Conservation (phyloP, 2,797 vertebrate genomes). For the Pseudochirops corinnae region DNA sequence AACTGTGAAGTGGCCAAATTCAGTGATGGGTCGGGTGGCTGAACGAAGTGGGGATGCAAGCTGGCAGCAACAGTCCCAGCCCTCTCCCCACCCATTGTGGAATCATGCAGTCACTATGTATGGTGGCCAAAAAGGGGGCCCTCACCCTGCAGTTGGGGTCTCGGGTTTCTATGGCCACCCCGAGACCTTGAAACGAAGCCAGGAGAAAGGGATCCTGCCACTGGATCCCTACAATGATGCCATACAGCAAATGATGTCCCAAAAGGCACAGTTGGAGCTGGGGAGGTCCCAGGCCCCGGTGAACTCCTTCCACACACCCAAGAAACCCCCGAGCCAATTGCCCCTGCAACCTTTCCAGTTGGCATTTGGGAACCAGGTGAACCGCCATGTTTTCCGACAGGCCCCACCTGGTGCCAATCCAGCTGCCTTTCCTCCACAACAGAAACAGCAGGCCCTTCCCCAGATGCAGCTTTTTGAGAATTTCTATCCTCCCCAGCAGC, state of each 20-base stretch:
- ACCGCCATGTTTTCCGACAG: constrained; percentile 94
- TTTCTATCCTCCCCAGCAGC: constrained; percentile 89
- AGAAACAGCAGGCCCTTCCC: constrained; percentile 87
- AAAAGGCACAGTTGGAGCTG: constrained; percentile 87
- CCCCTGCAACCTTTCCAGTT: constrained; percentile 96
- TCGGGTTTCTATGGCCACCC: constrained; percentile 84
- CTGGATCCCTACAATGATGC: constrained; percentile 86
- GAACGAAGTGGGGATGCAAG: constrained; percentile 89
- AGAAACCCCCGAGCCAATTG: constrained; percentile 90
- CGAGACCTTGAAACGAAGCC: constrained; percentile 86
- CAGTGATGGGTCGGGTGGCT: constrained; percentile 85
- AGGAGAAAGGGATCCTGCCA: constrained; percentile 88
- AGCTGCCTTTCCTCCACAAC: constrained; percentile 86
- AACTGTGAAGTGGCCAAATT: constrained; percentile 92
- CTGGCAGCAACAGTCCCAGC: constrained; percentile 90
- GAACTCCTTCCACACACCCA: constrained; percentile 88
- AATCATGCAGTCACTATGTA: constrained; percentile 89
- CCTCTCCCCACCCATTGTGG: constrained; percentile 86
- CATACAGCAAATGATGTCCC: constrained; percentile 87
- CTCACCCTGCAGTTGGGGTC: constrained; percentile 81
- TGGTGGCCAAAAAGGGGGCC: constrained; percentile 85
- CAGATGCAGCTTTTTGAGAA: constrained; percentile 89
- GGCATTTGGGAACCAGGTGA: constrained; percentile 94
- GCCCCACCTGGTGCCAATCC: constrained; percentile 91
- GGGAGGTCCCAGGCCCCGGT: constrained; percentile 88